Percentiles rank a stretch among this genome's conserved stretches.
These are phyloP conservation scores for Peromyscus polionotus DNA, from an alignment of 2,113 vertebrate species.

Conservation along the genomic window DNA sequence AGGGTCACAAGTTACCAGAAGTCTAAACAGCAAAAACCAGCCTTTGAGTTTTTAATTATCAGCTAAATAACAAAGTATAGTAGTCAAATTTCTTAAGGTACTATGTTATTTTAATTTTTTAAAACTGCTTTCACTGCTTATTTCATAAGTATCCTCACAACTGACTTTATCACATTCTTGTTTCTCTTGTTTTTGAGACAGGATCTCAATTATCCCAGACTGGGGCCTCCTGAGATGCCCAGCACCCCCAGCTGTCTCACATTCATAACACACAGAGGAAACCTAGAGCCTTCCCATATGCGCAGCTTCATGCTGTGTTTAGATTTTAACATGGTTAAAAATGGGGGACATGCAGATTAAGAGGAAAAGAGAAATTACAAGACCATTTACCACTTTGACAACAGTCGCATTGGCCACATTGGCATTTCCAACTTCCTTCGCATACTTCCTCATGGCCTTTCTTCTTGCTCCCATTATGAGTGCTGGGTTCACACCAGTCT, in stretches of 20 bases:
- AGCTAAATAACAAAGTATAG: neutral
- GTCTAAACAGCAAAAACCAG: constrained; percentile 22
- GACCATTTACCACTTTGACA: constrained; percentile 88
- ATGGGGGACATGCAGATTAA: neutral
- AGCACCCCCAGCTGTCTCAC: neutral
- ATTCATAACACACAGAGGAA: neutral
- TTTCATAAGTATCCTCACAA: constrained; percentile 31
- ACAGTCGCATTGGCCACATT: constrained; percentile 80
- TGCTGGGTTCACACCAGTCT: constrained; percentile 94
- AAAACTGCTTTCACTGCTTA: constrained; percentile 31
- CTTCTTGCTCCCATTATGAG: constrained; percentile 87
- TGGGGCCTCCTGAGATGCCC: neutral
- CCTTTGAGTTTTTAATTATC: neutral
- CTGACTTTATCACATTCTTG: neutral
- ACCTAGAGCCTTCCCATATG: neutral
- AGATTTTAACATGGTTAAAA: neutral
- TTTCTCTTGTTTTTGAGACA: neutral
- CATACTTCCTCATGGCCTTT: constrained; percentile 87
- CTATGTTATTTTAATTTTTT: constrained; percentile 25
- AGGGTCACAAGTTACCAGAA: neutral
- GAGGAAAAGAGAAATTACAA: neutral
- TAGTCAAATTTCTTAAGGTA: neutral
- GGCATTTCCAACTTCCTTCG: constrained; percentile 83
- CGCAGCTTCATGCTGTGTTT: neutral
- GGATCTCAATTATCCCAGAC: neutral